phyloP scores from a whole-genome alignment of 2,888 invertebrate genomes.

The Homarus gammarus region DNA sequence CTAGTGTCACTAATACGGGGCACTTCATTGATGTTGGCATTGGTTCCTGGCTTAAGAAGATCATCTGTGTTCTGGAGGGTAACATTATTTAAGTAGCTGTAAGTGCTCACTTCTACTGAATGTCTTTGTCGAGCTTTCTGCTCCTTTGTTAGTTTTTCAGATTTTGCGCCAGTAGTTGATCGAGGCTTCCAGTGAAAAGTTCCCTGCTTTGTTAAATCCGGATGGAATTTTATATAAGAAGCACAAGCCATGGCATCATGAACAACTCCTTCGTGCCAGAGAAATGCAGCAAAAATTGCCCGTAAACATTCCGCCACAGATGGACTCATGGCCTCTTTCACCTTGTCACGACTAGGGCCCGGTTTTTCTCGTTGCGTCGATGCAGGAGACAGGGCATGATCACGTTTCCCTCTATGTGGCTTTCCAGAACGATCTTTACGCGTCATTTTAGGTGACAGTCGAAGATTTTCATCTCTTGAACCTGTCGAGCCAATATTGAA shows the following conservation, averaged over 20 bases:
- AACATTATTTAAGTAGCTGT: constrained; percentile 75
- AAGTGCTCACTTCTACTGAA: constrained; percentile 88
- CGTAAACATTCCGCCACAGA: constrained; percentile 94
- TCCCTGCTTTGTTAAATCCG: constrained; percentile 89
- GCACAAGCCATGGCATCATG: constrained; percentile 99
- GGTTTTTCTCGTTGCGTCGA: constrained; percentile 77
- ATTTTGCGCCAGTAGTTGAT: constrained; percentile 44
- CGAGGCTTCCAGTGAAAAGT: constrained; percentile 79
- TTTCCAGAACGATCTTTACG: constrained; percentile 82
- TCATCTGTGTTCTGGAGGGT: constrained; percentile 69
- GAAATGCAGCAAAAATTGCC: constrained; percentile 96
- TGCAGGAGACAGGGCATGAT: constrained; percentile 79
- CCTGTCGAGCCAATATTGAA: constrained; percentile 83
- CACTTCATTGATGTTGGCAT: constrained; percentile 76
- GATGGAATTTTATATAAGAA: constrained; percentile 96
- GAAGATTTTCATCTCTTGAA: constrained; percentile 80
- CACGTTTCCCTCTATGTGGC: constrained; percentile 78
- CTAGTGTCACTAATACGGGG: constrained; percentile 44
- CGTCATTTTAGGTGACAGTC: constrained; percentile 82
- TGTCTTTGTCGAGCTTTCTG: constrained; percentile 84
- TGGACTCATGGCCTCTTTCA: constrained; percentile 90
- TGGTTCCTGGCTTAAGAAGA: constrained; percentile 67
- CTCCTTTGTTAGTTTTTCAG: constrained; percentile 79
- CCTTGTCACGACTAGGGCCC: constrained; percentile 73
- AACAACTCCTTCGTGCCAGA: constrained; percentile 98